These are phyloP conservation scores for Garrulus glandarius DNA, from an alignment of 2,797 vertebrate species.

Conservation along the genomic window DNA sequence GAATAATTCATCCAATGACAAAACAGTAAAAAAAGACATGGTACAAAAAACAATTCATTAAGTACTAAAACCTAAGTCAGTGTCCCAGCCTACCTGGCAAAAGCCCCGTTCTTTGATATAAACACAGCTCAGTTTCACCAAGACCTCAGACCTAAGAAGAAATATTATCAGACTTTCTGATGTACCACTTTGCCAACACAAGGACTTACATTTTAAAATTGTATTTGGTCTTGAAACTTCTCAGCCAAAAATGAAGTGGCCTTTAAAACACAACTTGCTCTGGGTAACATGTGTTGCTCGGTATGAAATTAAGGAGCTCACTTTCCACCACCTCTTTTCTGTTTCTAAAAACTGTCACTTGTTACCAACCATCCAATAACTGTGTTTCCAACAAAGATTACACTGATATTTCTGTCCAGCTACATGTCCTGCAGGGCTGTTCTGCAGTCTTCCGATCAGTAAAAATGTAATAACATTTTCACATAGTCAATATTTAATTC, in stretches of 20 bases:
- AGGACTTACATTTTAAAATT: background rate
- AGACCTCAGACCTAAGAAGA: background rate
- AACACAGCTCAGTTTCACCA: background rate
- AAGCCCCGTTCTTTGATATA: background rate
- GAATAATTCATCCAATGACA: background rate
- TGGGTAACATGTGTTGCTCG: background rate
- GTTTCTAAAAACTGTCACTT: constrained; percentile 38
- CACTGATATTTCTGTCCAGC: constrained; percentile 76
- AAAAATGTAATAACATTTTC: constrained; percentile 84
- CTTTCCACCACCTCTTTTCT: constrained; percentile 6
- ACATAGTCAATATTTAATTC: constrained; percentile 93
- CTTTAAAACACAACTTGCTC: background rate
- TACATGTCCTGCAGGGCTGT: constrained; percentile 75
- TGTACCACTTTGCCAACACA: background rate
- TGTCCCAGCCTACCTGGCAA: background rate
- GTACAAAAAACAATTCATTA: background rate
- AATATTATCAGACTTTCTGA: background rate
- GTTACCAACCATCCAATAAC: constrained; percentile 60
- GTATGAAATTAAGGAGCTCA: constrained; percentile 50
- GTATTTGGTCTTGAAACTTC: background rate
- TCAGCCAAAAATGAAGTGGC: background rate
- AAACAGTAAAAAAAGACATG: background rate
- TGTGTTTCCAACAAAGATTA: constrained; percentile 75
- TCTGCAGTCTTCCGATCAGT: constrained; percentile 76
- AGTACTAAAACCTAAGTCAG: background rate